phyloP scores from a whole-genome alignment of 2,113 vertebrate genomes.

The Aegithalos caudatus region DNA sequence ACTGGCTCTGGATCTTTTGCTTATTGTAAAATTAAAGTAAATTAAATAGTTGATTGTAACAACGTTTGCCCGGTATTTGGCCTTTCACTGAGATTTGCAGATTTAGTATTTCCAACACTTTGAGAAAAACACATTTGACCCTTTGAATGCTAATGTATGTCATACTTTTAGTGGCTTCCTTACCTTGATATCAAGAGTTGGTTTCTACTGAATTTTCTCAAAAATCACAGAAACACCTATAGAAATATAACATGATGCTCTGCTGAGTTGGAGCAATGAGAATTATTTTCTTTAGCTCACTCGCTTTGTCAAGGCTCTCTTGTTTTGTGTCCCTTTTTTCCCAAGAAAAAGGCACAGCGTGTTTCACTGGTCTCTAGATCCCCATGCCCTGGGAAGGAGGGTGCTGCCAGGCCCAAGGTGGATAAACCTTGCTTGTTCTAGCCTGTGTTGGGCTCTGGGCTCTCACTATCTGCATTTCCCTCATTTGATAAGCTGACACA shows the following conservation, averaged over 20 bases:
- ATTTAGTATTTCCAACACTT: background rate
- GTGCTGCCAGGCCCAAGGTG: background rate
- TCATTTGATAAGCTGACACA: background rate
- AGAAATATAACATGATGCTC: background rate
- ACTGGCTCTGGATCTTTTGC: background rate
- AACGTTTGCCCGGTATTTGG: background rate
- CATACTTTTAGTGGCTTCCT: background rate
- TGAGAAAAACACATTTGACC: background rate
- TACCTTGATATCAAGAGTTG: background rate
- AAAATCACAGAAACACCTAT: background rate
- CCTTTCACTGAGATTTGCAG: background rate
- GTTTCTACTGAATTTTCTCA: background rate
- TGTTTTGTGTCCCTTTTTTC: background rate
- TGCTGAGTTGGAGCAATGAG: background rate
- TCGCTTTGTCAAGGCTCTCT: background rate
- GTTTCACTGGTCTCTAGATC: background rate
- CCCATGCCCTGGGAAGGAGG: fast-evolving
- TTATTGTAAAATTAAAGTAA: background rate
- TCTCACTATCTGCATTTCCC: background rate
- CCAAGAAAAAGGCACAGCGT: background rate
- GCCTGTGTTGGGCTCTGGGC: background rate
- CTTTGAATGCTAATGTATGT: background rate
- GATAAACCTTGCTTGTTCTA: background rate
- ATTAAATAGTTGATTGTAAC: background rate
- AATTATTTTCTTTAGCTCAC: background rate